Evolutionary conservation across 1,140 invertebrate species (phyloP).

Genomic region (Nilaparvata lugens): DNA sequence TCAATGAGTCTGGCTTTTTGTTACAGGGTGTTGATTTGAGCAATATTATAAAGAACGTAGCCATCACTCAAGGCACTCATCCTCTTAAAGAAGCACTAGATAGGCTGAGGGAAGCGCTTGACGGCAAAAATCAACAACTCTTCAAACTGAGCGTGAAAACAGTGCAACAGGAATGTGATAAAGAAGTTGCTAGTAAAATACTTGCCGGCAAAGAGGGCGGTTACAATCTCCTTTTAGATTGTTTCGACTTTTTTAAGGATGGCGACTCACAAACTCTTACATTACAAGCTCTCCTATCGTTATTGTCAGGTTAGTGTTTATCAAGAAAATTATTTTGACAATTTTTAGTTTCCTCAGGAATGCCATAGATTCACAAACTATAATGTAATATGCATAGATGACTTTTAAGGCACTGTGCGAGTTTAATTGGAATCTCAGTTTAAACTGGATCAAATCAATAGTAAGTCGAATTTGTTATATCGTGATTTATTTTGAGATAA

Average conservation of each 20-base stretch:
- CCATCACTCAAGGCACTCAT: not conserved
- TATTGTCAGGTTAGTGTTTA: too few relatives aligned
- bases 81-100: not conserved
- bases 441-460: too few relatives aligned
- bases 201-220: constrained; percentile 11
- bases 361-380: too few relatives aligned
- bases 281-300: too few relatives aligned
- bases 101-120: not conserved
- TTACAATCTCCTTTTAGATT: constrained; percentile 6
- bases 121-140: not conserved
- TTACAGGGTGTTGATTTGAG: constrained; percentile 68
- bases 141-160: not conserved
- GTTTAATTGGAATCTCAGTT: too few relatives aligned
- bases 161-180: constrained; percentile 7
- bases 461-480: too few relatives aligned
- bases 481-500: too few relatives aligned
- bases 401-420: too few relatives aligned
- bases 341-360: too few relatives aligned
- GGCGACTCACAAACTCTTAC: not conserved
- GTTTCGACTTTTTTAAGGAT: not conserved
- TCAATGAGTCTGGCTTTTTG: constrained; percentile 1
- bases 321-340: too few relatives aligned
- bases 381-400: too few relatives aligned
- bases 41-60: constrained; percentile 61
- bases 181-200: constrained; percentile 9